Evolutionary conservation across 2,797 vertebrate species (phyloP).

Genomic region (Gymnothorax javanicus): DNA sequence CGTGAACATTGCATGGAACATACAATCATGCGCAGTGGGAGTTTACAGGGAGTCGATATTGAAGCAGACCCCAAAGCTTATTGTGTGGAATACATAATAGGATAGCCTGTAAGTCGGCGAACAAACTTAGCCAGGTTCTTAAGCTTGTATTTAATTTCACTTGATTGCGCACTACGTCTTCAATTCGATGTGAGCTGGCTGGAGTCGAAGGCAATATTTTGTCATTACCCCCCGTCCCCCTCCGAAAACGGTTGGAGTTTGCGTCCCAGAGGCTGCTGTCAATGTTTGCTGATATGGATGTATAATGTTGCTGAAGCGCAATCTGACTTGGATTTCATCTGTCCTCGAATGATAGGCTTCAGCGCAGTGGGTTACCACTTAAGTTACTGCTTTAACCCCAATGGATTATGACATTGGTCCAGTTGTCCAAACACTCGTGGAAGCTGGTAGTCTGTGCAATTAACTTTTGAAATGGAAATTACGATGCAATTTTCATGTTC

Average conservation of each 20-base stretch:
- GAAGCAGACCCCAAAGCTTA: conserved; percentile 3
- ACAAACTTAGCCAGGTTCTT: not conserved
- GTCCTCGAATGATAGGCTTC: not conserved
- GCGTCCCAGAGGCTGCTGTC: not conserved
- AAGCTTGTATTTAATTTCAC: not conserved
- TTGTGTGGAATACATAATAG: not conserved
- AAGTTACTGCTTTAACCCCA: not conserved
- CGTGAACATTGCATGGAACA: not conserved
- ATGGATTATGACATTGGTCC: not conserved
- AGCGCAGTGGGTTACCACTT: not conserved
- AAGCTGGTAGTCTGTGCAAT: not conserved
- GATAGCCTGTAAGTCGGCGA: not conserved
- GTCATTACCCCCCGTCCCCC: not conserved
- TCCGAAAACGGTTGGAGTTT: not conserved
- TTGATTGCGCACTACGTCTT: not conserved
- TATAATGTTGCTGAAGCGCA: not conserved
- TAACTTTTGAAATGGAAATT: not conserved
- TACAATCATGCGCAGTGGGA: conserved; percentile 21
- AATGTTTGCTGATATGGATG: not conserved
- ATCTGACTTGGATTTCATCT: not conserved
- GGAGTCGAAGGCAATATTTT: not conserved
- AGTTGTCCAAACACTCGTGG: not conserved
- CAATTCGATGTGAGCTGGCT: not conserved
- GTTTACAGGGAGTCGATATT: not conserved
- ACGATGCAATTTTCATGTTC: not conserved